These are phyloP conservation scores for Parnassius mnemosyne DNA, from an alignment of 2,888 invertebrate genomes.

Conservation along the genomic window DNA sequence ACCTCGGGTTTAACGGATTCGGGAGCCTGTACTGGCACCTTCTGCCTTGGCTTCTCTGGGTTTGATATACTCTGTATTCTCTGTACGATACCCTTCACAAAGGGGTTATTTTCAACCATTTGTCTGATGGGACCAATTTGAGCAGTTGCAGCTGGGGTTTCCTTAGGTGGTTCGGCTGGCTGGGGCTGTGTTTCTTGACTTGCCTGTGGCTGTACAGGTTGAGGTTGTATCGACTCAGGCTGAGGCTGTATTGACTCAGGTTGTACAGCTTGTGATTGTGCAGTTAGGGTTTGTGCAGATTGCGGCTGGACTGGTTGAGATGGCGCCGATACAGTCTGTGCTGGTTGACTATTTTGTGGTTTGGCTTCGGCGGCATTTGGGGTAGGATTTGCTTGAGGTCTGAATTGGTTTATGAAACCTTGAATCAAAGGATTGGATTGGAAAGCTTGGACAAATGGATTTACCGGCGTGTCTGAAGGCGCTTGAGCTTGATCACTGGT, in stretches of 20 bases:
- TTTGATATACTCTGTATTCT: conserved; percentile 45
- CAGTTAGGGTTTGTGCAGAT: conserved; percentile 26
- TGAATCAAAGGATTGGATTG: neutral
- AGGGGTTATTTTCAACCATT: conserved; percentile 48
- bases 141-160: conserved; percentile 18
- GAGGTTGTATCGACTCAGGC: conserved; percentile 17
- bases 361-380: conserved; percentile 3
- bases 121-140: conserved; percentile 46
- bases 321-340: conserved; percentile 16
- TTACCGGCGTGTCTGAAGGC: conserved; percentile 5
- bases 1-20: conserved; percentile 7
- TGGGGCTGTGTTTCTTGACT: conserved; percentile 19
- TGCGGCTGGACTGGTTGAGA: conserved; percentile 27
- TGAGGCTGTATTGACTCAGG: conserved; percentile 20
- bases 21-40: conserved; percentile 20
- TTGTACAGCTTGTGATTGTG: conserved; percentile 19
- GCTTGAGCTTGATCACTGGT: no score
- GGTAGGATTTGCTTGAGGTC: conserved; percentile 14
- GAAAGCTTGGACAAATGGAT: conserved; percentile 12
- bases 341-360: conserved; percentile 15
- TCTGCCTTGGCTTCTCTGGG: conserved; percentile 51
- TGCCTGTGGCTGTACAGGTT: conserved; percentile 27
- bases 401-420: conserved; percentile 23
- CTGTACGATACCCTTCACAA: conserved; percentile 50
- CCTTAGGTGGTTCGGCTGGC: conserved; percentile 25